Percentiles rank a stretch among this genome's conserved stretches.
Evolutionary conservation across 2,888 invertebrate genomes (phyloP).

Genomic region (Phortica okadai): DNA sequence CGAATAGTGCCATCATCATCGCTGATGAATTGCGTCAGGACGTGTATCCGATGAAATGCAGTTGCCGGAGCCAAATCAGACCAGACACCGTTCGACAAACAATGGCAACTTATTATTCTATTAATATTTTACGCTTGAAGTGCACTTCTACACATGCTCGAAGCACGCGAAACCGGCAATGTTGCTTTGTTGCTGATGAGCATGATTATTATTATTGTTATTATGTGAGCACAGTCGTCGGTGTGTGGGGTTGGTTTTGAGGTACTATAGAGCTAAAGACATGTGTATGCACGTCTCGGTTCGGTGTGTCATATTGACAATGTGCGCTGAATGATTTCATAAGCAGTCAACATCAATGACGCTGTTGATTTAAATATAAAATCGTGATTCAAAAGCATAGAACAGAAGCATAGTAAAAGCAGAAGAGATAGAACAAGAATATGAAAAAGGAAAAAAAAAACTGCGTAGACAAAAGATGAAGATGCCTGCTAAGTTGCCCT

Average conservation of each 20-base stretch:
- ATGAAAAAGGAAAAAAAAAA: slow-evolving; percentile 45
- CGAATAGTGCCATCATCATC: not conserved
- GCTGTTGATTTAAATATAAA: slow-evolving; percentile 38
- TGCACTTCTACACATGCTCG: slow-evolving; percentile 62
- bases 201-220: not conserved
- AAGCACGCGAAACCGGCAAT: slow-evolving; percentile 17
- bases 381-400: slow-evolving; percentile 20
- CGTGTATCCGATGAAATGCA: not conserved
- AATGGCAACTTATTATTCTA: slow-evolving; percentile 74
- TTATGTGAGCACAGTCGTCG: slow-evolving; percentile 4
- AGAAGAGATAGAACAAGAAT: slow-evolving; percentile 32
- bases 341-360: slow-evolving; percentile 46
- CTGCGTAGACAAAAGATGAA: slow-evolving; percentile 21
- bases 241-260: not conserved
- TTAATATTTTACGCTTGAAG: slow-evolving; percentile 73
- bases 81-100: slow-evolving; percentile 52
- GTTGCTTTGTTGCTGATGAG: slow-evolving; percentile 6
- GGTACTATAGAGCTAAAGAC: not conserved
- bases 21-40: not conserved
- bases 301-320: slow-evolving; percentile 64
- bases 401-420: slow-evolving; percentile 2
- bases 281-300: slow-evolving; percentile 37
- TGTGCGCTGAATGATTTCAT: slow-evolving; percentile 63
- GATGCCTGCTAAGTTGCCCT: not conserved
- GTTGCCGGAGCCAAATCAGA: not conserved